phyloP scores from a whole-genome alignment of 2,797 vertebrate genomes.

The Dendrocincla tyrannina region DNA sequence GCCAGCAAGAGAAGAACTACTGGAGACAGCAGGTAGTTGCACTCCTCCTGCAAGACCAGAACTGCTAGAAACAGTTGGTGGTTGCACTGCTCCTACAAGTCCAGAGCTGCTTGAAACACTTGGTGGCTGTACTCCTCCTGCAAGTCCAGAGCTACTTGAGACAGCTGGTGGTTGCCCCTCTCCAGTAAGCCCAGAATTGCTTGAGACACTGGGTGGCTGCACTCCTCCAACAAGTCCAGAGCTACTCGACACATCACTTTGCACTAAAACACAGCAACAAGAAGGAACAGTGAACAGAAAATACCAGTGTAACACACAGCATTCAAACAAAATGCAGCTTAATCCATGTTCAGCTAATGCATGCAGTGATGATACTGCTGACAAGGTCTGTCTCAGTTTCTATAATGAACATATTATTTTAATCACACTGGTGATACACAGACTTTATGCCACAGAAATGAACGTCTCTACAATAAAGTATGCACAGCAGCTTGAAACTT shows the following conservation, averaged over 20 bases:
- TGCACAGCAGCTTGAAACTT: not conserved
- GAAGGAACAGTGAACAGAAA: conserved; percentile 27
- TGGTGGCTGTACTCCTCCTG: conserved; percentile 71
- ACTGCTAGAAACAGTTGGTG: conserved; percentile 69
- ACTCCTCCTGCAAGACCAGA: conserved; percentile 72
- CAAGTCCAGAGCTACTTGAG: conserved; percentile 83
- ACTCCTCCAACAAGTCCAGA: conserved; percentile 77
- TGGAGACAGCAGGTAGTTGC: conserved; percentile 74
- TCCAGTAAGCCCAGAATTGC: conserved; percentile 70
- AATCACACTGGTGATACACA: not conserved
- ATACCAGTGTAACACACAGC: not conserved
- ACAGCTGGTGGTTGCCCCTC: conserved; percentile 72
- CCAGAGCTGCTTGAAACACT: conserved; percentile 73
- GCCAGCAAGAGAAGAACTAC: conserved; percentile 80
- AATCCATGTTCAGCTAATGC: not conserved
- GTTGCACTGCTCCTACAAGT: conserved; percentile 73
- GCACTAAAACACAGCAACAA: conserved; percentile 71
- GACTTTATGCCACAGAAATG: not conserved
- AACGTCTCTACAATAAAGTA: not conserved
- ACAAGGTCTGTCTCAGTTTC: not conserved
- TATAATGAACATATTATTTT: not conserved
- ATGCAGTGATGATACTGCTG: not conserved
- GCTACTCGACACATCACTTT: conserved; percentile 73
- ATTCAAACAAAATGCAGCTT: not conserved
- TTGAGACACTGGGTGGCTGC: conserved; percentile 70